A percentile compares a stretch with the other conserved stretches of the same genome.
Conservation (phyloP, 2,797 vertebrate genomes). For the Gallinago solitaria region DNA sequence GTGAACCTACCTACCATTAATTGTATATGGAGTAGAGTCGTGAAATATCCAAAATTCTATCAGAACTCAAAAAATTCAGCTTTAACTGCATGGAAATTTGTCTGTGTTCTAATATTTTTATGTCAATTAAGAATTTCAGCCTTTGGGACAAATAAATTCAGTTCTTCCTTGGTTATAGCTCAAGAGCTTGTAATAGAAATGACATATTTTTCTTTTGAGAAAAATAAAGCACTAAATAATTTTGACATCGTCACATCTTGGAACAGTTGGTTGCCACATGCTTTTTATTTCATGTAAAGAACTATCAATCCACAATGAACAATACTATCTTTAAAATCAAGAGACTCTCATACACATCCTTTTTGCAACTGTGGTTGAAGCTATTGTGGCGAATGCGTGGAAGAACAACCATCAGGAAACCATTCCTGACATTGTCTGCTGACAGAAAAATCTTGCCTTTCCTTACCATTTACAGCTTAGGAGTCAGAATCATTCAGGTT, state of each 20-base stretch:
- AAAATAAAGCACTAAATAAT: not conserved
- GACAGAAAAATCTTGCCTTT: not conserved
- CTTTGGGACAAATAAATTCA: not conserved
- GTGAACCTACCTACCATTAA: not conserved
- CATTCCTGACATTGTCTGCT: not conserved
- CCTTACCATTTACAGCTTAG: not conserved
- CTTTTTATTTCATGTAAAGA: not conserved
- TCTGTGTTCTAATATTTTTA: not conserved
- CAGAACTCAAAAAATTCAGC: not conserved
- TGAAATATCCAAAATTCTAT: not conserved
- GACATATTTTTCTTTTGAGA: not conserved
- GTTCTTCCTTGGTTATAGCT: not conserved
- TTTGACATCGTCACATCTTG: not conserved
- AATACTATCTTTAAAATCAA: not conserved
- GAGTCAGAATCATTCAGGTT: not conserved
- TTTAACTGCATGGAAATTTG: not conserved
- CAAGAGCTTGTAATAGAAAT: not conserved
- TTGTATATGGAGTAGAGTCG: not conserved
- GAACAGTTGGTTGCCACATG: not conserved
- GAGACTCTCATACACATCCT: not conserved
- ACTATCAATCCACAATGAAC: not conserved
- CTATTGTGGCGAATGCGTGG: not conserved
- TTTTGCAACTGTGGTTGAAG: not conserved
- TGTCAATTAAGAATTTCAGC: not conserved
- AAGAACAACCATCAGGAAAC: not conserved